phyloP scores from a whole-genome alignment of 2,888 invertebrate species.

The Heliconius aoede region DNA sequence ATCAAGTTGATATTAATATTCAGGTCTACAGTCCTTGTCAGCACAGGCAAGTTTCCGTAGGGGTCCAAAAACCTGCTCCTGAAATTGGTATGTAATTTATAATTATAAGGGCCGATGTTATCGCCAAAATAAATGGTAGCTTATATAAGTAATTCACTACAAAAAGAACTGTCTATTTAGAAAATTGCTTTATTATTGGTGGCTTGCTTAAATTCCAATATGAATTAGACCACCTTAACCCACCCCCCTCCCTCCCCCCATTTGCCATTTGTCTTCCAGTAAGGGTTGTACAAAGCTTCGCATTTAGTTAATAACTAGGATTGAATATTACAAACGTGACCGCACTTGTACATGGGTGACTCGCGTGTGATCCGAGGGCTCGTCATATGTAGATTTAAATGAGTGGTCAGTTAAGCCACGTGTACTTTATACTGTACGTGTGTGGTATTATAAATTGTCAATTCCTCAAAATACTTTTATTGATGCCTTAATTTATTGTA shows the following conservation, averaged over 20 bases:
- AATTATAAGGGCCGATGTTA: background rate
- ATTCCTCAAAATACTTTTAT: too few species aligned
- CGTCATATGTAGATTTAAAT: background rate
- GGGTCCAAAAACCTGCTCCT: too few species aligned
- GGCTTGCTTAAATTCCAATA: background rate
- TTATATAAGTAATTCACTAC: background rate
- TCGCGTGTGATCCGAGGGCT: background rate
- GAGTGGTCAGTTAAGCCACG: too few species aligned
- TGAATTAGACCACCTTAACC: background rate
- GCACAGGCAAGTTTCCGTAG: too few species aligned
- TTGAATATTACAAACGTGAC: slow-evolving; percentile 12
- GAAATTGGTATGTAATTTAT: background rate
- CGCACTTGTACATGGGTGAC: background rate
- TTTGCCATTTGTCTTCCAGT: background rate
- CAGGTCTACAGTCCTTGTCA: too few species aligned
- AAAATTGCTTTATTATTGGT: background rate
- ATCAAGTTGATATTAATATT: too few species aligned
- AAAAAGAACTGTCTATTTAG: background rate
- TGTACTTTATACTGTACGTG: background rate
- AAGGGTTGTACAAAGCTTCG: background rate
- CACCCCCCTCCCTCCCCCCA: too few species aligned
- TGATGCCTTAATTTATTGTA: background rate
- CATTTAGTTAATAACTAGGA: slow-evolving; percentile 6
- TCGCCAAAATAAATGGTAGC: background rate
- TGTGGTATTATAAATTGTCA: too few species aligned